Percentiles rank a stretch among this genome's conserved stretches.
These are phyloP conservation scores for Arizona elegans DNA, from an alignment of 2,113 vertebrate genomes.

Conservation along the genomic window DNA sequence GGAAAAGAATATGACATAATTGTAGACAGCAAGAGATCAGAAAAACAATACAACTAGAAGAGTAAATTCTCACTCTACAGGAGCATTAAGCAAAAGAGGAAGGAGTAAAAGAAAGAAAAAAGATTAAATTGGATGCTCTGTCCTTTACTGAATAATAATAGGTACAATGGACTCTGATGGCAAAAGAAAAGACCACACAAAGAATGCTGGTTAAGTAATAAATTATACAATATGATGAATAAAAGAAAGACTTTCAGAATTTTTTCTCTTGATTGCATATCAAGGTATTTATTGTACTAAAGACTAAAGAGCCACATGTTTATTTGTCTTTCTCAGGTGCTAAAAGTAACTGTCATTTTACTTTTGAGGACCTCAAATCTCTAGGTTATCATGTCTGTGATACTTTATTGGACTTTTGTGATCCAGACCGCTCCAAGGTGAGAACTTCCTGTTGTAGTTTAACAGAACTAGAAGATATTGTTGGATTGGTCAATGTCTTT, in stretches of 20 bases:
- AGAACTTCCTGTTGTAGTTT: conserved; percentile 2
- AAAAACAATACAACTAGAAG: not conserved
- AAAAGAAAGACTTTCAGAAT: not conserved
- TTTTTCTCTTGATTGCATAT: not conserved
- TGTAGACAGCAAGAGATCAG: not conserved
- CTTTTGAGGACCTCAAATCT: conserved; percentile 78
- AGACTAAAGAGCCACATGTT: not conserved
- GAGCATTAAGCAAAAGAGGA: not conserved
- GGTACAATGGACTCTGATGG: not conserved
- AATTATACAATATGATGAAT: not conserved
- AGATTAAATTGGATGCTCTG: not conserved
- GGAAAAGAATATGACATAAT: not conserved
- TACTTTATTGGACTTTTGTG: conserved; percentile 89
- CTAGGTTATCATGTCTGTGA: conserved; percentile 85
- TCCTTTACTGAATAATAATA: not conserved
- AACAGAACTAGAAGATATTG: not conserved
- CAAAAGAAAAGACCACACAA: not conserved
- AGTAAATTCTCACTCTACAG: not conserved
- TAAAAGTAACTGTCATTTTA: conserved; percentile 85
- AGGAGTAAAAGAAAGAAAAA: not conserved
- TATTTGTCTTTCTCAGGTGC: conserved; percentile 62
- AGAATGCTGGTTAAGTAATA: not conserved
- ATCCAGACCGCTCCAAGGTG: conserved; percentile 86
- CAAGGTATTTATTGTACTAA: not conserved
- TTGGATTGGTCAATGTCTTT: fast-evolving